These are phyloP conservation scores for Sphyrna mokarran DNA, from an alignment of 2,113 vertebrate species.

Conservation along the genomic window DNA sequence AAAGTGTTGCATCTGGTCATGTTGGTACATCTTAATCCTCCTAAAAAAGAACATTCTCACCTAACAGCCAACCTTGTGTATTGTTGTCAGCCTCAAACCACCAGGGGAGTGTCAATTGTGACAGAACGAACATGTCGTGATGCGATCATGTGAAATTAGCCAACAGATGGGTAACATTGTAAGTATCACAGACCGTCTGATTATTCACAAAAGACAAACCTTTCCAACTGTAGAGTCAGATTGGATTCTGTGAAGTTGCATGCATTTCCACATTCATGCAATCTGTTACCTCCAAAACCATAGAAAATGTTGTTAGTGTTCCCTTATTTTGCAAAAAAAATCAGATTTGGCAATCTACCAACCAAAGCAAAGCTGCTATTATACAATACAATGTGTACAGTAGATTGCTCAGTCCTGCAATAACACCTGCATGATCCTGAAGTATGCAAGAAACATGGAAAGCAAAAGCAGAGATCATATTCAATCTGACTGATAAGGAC, in stretches of 20 bases:
- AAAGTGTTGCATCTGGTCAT: constrained; percentile 8
- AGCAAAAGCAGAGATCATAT: background rate
- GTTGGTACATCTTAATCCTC: background rate
- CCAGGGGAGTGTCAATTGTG: constrained; percentile 33
- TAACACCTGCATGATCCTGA: background rate
- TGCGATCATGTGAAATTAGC: constrained; percentile 4
- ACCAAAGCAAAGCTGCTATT: constrained; percentile 23
- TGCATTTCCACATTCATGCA: constrained; percentile 29
- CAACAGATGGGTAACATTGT: constrained; percentile 34
- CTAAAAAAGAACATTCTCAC: background rate
- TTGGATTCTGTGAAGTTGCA: constrained; percentile 14
- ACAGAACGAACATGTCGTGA: constrained; percentile 15
- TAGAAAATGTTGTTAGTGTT: constrained; percentile 11
- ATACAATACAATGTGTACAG: background rate
- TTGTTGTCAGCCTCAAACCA: constrained; percentile 31
- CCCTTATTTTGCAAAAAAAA: constrained; percentile 5
- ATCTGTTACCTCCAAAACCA: constrained; percentile 4
- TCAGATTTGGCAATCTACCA: constrained; percentile 8
- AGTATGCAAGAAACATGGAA: background rate
- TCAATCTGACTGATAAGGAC: background rate
- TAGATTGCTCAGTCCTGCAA: constrained; percentile 26
- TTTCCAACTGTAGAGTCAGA: constrained; percentile 30
- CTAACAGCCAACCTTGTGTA: constrained; percentile 9
- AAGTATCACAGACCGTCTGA: constrained; percentile 20
- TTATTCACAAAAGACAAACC: constrained; percentile 29